Conservation (phyloP, 2,797 vertebrate genomes). For the Cuniculus paca region DNA sequence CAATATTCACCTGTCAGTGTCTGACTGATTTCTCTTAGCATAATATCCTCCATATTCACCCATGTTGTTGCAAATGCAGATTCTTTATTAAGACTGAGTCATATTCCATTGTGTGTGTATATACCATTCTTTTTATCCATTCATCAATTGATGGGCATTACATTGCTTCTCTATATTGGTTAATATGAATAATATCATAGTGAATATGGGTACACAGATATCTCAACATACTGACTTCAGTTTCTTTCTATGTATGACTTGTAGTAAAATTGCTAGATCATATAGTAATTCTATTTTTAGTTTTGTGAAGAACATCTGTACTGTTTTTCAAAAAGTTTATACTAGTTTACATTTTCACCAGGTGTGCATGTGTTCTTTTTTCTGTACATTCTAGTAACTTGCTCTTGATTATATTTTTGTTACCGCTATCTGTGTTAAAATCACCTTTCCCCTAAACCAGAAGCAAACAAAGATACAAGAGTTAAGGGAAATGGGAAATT, state of each 20-base stretch:
- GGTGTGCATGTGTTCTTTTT: neutral
- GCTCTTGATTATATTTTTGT: neutral
- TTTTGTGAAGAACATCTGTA: neutral
- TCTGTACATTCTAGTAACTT: neutral
- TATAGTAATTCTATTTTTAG: neutral
- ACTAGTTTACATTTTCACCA: conserved; percentile 4
- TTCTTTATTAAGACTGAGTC: neutral
- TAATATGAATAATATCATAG: neutral
- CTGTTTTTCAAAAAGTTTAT: neutral
- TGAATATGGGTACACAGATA: neutral
- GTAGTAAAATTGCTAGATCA: neutral
- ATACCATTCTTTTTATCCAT: neutral
- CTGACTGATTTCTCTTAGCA: neutral
- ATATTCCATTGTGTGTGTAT: neutral
- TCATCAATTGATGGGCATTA: neutral
- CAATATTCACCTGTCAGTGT: neutral
- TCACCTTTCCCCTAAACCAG: neutral
- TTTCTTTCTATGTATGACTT: neutral
- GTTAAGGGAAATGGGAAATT: neutral
- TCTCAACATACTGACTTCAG: neutral
- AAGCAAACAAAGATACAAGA: neutral
- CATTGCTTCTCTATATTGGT: neutral
- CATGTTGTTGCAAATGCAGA: neutral
- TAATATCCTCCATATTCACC: neutral
- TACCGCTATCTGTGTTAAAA: conserved; percentile 18